A percentile compares a stretch with the other conserved stretches of the same genome.
phyloP scores from a whole-genome alignment of 1,140 invertebrate genomes.

The Conopomorpha cramerella region DNA sequence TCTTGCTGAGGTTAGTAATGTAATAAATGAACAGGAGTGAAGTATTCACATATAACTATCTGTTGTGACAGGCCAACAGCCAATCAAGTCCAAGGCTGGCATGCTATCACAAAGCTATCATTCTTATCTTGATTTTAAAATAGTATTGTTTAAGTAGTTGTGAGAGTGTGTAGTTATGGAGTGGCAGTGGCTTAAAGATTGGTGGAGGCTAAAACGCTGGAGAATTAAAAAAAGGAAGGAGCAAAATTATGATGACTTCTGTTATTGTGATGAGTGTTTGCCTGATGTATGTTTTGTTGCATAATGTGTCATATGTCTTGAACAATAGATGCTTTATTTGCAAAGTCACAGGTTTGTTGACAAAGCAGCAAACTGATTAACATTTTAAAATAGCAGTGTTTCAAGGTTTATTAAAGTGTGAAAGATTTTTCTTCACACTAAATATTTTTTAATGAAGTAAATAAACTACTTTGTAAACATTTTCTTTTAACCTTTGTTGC shows the following conservation, averaged over 20 bases:
- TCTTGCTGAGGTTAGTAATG: too few relatives aligned
- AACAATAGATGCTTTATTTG: too few relatives aligned
- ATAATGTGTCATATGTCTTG: too few relatives aligned
- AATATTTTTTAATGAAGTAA: not conserved
- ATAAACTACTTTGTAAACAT: conserved; percentile 5
- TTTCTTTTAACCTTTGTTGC: conserved; percentile 2
- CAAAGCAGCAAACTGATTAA: too few relatives aligned
- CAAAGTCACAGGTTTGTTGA: too few relatives aligned
- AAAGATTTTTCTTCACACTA: not conserved
- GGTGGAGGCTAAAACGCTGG: conserved; percentile 74
- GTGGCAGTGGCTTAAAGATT: conserved; percentile 77
- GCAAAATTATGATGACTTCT: conserved; percentile 65
- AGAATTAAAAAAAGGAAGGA: conserved; percentile 63
- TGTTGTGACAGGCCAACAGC: too few relatives aligned
- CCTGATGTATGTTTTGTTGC: conserved; percentile 63
- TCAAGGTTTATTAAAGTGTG: not conserved
- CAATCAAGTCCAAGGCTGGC: too few relatives aligned
- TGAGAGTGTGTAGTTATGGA: conserved; percentile 62
- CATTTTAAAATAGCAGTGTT: not conserved
- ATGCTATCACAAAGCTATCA: too few relatives aligned
- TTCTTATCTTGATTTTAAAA: conserved; percentile 19
- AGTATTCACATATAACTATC: too few relatives aligned
- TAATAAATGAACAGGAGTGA: too few relatives aligned
- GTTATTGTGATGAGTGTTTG: conserved; percentile 75
- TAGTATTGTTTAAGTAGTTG: conserved; percentile 18